Percentiles rank a stretch among this genome's conserved stretches.
These are phyloP conservation scores for Trematocara stigmaticum DNA, from an alignment of 2,113 vertebrate species.

Conservation along the genomic window DNA sequence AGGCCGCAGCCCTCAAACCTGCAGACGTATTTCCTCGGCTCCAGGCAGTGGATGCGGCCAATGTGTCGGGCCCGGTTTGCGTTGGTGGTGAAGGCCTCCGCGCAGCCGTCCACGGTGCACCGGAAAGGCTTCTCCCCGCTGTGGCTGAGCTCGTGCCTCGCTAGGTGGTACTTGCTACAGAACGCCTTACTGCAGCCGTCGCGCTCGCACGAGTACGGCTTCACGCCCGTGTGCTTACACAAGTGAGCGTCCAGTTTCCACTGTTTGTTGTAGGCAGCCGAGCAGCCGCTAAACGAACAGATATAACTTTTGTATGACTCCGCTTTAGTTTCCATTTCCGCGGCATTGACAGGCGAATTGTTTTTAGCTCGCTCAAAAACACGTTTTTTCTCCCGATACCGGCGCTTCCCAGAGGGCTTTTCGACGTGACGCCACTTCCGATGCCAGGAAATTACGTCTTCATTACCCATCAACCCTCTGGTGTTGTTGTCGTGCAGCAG, in stretches of 20 bases:
- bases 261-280: conserved; percentile 58
- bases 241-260: conserved; percentile 67
- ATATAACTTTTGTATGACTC: conserved; percentile 31
- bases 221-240: conserved; percentile 67
- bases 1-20: conserved; percentile 76
- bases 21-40: conserved; percentile 66
- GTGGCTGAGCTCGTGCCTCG: conserved; percentile 82
- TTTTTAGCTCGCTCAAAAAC: background rate
- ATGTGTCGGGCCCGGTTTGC: conserved; percentile 80
- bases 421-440: background rate
- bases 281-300: conserved; percentile 48
- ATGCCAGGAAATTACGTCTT: background rate
- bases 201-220: conserved; percentile 74
- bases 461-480: background rate
- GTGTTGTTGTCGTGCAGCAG: background rate
- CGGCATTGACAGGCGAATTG: background rate
- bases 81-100: conserved; percentile 80
- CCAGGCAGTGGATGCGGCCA: conserved; percentile 75
- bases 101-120: conserved; percentile 78
- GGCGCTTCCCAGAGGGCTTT: background rate
- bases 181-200: conserved; percentile 82
- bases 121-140: conserved; percentile 76
- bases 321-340: conserved; percentile 1
- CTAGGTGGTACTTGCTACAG: conserved; percentile 77
- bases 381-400: background rate